A percentile compares a stretch with the other conserved stretches of the same genome.
Evolutionary conservation across 2,888 invertebrate genomes (phyloP).

Genomic region (Drosophila nr. perissopoda): DNA sequence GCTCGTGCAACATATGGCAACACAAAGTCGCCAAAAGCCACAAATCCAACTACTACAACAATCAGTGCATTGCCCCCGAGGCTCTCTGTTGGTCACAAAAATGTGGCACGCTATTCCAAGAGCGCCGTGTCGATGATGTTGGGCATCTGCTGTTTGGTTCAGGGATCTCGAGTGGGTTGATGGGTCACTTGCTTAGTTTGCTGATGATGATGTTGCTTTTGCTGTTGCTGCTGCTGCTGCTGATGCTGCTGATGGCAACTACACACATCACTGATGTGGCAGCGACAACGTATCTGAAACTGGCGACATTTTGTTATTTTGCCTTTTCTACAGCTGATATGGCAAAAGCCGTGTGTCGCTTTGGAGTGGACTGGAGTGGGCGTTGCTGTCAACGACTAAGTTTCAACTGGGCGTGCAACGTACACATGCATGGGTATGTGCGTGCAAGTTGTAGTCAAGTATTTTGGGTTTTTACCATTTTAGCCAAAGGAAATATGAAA

Average conservation of each 20-base stretch:
- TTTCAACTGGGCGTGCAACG: conserved; percentile 7
- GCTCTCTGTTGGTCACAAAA: conserved; percentile 28
- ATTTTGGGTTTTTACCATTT: conserved; percentile 38
- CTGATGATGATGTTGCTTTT: conserved; percentile 37
- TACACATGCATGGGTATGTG: conserved; percentile 6
- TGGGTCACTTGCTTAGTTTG: conserved; percentile 29
- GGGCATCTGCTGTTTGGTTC: conserved; percentile 25
- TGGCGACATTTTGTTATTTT: conserved; percentile 55
- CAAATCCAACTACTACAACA: conserved; percentile 29
- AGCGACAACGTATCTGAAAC: conserved; percentile 44
- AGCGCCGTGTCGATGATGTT: conserved; percentile 35
- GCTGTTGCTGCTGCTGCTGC: not conserved
- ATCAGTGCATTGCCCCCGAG: conserved; percentile 45
- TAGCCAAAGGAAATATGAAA: conserved; percentile 61
- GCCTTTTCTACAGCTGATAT: conserved; percentile 36
- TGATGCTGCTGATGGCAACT: conserved; percentile 7
- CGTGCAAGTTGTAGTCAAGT: conserved; percentile 15
- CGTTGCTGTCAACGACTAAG: conserved; percentile 34
- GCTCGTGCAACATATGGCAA: conserved; percentile 70
- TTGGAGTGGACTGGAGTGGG: conserved; percentile 6
- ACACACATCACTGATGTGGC: conserved; percentile 6
- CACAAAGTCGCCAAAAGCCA: conserved; percentile 32
- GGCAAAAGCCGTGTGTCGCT: conserved; percentile 15
- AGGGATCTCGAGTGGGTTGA: conserved; percentile 13
- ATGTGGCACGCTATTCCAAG: conserved; percentile 47